Evolutionary conservation across 2,888 invertebrate species (phyloP).

Genomic region (Clostera curtula): DNA sequence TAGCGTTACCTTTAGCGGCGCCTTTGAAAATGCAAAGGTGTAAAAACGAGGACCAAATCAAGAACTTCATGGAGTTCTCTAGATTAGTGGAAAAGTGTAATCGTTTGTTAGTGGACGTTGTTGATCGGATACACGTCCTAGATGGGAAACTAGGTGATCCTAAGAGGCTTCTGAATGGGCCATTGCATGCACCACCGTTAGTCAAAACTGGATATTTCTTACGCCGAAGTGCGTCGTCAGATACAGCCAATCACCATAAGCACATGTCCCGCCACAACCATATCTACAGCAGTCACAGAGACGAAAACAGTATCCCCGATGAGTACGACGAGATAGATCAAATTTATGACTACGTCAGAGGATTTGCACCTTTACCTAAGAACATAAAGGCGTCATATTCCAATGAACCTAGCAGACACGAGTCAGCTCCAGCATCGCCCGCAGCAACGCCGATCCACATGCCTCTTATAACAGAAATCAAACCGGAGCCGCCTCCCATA

Average conservation of each 20-base stretch:
- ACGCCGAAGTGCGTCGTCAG: constrained; percentile 85
- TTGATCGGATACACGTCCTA: constrained; percentile 86
- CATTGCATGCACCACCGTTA: constrained; percentile 58
- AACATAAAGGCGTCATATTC: constrained; percentile 80
- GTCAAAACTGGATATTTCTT: constrained; percentile 81
- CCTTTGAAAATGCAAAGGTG: constrained; percentile 89
- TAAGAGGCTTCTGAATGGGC: constrained; percentile 58
- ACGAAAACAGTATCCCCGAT: constrained; percentile 80
- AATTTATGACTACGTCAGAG: constrained; percentile 96
- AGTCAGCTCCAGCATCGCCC: constrained; percentile 72
- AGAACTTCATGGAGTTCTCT: constrained; percentile 83
- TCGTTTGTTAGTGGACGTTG: constrained; percentile 82
- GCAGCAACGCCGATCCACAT: constrained; percentile 73
- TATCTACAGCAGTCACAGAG: constrained; percentile 75
- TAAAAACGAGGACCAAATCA: constrained; percentile 87
- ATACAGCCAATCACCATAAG: constrained; percentile 78
- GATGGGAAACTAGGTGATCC: constrained; percentile 86
- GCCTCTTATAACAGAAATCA: constrained; percentile 74
- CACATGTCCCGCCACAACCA: constrained; percentile 67
- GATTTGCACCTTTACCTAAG: constrained; percentile 92
- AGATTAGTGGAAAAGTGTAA: constrained; percentile 86
- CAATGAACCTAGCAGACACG: constrained; percentile 63
- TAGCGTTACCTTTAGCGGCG: constrained; percentile 89
- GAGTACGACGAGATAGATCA: constrained; percentile 98
- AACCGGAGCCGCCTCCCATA: constrained; percentile 93